A percentile compares a stretch with the other conserved stretches of the same genome.
Conservation (phyloP, 1,140 invertebrate species). For the Doryteuthis pealeii region DNA sequence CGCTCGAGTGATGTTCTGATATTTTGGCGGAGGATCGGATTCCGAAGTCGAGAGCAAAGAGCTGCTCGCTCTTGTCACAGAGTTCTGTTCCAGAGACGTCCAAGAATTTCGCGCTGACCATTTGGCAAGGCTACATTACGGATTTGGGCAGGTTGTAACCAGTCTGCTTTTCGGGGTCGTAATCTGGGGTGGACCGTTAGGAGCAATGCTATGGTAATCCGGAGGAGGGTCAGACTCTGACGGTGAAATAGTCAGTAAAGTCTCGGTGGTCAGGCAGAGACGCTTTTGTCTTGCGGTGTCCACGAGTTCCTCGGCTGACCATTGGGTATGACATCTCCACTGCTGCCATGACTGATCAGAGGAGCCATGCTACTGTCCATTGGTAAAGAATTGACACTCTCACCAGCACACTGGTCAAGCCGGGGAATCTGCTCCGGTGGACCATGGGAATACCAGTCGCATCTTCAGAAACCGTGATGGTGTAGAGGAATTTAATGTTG, state of each 20-base stretch:
- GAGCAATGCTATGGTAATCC: constrained; percentile 1
- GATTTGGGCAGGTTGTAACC: constrained; percentile 44
- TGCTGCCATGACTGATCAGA: constrained; percentile 21
- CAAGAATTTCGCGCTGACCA: constrained; percentile 3
- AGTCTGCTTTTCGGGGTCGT: constrained; percentile 3
- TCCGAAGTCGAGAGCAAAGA: constrained; percentile 59
- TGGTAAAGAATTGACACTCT: background rate
- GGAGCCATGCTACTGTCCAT: constrained; percentile 30
- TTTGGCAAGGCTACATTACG: background rate
- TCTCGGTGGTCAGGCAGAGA: constrained; percentile 56
- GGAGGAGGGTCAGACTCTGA: constrained; percentile 30
- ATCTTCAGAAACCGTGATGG: constrained; percentile 19
- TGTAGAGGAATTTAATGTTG: constrained; percentile 61
- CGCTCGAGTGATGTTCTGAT: constrained; percentile 44
- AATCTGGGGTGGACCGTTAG: background rate
- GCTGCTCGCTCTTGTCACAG: constrained; percentile 61
- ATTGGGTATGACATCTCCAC: constrained; percentile 1
- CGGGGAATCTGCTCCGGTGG: background rate
- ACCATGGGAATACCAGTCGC: constrained; percentile 13
- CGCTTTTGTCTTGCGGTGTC: constrained; percentile 26
- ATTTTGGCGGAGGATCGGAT: constrained; percentile 35
- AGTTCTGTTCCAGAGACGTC: constrained; percentile 16
- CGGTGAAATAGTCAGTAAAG: constrained; percentile 59
- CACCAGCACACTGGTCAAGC: background rate
- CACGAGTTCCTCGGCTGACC: constrained; percentile 11